Evolutionary conservation across 2,797 vertebrate genomes (phyloP).

Genomic region (Myiothlypis chrysogaster): DNA sequence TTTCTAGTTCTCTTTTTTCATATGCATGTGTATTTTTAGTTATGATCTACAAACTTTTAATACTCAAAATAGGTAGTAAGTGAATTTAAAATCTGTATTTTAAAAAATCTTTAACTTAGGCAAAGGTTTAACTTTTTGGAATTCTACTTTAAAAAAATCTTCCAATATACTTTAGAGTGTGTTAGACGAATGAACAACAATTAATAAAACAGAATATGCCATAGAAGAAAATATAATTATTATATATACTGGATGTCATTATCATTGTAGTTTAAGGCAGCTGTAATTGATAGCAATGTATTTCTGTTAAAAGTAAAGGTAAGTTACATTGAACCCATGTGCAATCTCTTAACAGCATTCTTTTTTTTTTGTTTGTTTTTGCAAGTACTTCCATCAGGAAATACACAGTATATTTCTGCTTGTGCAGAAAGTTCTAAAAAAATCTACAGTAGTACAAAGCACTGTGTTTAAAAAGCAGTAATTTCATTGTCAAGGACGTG

Average conservation of each 20-base stretch:
- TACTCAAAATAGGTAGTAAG: not conserved
- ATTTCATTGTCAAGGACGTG: not conserved
- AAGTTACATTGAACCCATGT: not conserved
- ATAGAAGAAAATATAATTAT: not conserved
- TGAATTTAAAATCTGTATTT: not conserved
- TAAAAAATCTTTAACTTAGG: not conserved
- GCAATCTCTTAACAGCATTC: not conserved
- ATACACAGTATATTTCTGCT: not conserved
- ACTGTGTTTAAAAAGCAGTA: not conserved
- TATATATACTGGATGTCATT: not conserved
- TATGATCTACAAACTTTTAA: not conserved
- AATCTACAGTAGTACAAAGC: not conserved
- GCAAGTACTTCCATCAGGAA: not conserved
- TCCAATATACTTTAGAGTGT: not conserved
- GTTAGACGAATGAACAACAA: not conserved
- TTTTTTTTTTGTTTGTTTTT: not conserved
- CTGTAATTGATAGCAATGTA: not conserved
- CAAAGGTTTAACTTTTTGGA: not conserved
- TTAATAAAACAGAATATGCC: not conserved
- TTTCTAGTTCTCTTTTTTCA: not conserved
- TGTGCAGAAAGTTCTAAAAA: not conserved
- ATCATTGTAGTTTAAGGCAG: not conserved
- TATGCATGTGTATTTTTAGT: not conserved
- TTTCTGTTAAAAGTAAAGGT: not conserved
- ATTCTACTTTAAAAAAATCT: not conserved